Percentiles rank a stretch among this genome's conserved stretches.
These are phyloP conservation scores for Sebastolobus alascanus DNA, from an alignment of 2,797 vertebrate species.

Conservation along the genomic window DNA sequence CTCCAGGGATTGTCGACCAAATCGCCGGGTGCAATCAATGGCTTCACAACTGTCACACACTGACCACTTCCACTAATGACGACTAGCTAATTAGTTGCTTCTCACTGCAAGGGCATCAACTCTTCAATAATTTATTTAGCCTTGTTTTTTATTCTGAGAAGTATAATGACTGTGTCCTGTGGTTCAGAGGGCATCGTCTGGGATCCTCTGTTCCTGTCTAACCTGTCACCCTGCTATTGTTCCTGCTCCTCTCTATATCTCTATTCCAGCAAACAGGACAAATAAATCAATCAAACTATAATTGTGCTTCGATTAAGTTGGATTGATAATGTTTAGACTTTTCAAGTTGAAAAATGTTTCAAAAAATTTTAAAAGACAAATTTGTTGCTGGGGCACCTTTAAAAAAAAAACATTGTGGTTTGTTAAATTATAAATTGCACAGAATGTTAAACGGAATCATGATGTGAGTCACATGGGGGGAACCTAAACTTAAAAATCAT, in stretches of 20 bases:
- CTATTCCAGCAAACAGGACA: neutral
- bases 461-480: no score
- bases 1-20: conserved; percentile 50
- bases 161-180: conserved; percentile 10
- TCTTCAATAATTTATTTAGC: conserved; percentile 45
- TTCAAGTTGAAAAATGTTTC: no score
- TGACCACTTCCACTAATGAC: conserved; percentile 62
- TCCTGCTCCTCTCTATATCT: neutral
- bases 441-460: no score
- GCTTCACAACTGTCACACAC: conserved; percentile 51
- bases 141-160: conserved; percentile 18
- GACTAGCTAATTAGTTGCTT: conserved; percentile 58
- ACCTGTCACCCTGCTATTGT: neutral
- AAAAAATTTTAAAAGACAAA: no score
- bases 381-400: no score
- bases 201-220: neutral
- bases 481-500: no score
- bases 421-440: no score
- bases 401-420: no score
- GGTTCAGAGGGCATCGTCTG: neutral
- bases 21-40: conserved; percentile 49
- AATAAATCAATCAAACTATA: neutral
- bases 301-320: no score
- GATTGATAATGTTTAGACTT: no score
- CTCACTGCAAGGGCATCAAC: conserved; percentile 37